Conservation (phyloP, 2,797 vertebrate genomes). For the Carapus acus region DNA sequence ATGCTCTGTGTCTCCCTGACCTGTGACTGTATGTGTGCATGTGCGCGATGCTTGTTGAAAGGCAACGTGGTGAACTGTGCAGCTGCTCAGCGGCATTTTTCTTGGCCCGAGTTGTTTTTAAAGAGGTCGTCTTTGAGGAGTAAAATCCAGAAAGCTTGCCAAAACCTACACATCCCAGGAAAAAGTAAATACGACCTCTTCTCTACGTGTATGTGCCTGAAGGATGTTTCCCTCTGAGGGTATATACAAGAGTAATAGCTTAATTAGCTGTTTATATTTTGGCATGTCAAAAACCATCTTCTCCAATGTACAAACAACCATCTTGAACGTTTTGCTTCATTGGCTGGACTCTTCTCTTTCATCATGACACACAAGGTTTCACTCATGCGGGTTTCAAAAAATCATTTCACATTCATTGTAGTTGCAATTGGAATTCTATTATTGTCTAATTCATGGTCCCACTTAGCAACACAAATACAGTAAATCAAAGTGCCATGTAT, state of each 20-base stretch:
- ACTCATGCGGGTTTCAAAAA: too few relatives aligned
- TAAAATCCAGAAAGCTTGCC: constrained; percentile 53
- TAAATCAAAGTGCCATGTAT: too few relatives aligned
- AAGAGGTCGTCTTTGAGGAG: constrained; percentile 57
- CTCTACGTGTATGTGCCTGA: constrained; percentile 50
- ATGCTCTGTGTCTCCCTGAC: constrained; percentile 46
- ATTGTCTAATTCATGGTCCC: too few relatives aligned
- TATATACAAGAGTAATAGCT: constrained; percentile 60
- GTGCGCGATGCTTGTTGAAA: constrained; percentile 43
- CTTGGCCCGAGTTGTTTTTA: constrained; percentile 56
- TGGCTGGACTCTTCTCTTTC: constrained; percentile 8
- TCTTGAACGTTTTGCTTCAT: constrained; percentile 4
- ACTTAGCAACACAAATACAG: too few relatives aligned
- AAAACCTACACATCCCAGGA: constrained; percentile 59
- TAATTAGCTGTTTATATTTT: constrained; percentile 66
- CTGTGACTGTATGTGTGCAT: constrained; percentile 36
- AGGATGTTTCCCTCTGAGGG: constrained; percentile 38
- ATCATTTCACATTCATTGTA: too few relatives aligned
- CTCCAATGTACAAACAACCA: constrained; percentile 37
- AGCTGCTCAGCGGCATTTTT: constrained; percentile 54
- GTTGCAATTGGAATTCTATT: too few relatives aligned
- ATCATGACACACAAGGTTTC: background rate
- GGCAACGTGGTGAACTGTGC: constrained; percentile 40
- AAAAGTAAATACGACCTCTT: constrained; percentile 54
- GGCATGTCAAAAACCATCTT: constrained; percentile 59